Percentiles rank a stretch among this genome's conserved stretches.
Conservation (phyloP, 2,113 vertebrate genomes). For the Thomomys bottae region DNA sequence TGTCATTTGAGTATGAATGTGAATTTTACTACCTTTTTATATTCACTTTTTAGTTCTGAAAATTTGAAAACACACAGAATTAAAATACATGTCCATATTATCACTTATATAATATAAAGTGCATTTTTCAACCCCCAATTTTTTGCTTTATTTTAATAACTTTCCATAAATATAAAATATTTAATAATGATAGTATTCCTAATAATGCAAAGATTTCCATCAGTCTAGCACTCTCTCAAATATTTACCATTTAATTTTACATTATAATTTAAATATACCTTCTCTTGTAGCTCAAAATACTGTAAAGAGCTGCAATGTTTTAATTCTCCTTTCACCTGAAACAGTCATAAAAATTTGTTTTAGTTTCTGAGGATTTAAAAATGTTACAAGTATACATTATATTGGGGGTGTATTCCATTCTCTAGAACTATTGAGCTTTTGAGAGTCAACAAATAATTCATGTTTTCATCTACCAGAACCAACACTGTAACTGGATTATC, state of each 20-base stretch:
- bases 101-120: background rate
- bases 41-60: background rate
- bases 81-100: background rate
- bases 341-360: constrained; percentile 41
- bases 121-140: background rate
- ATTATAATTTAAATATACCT: background rate
- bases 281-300: constrained; percentile 34
- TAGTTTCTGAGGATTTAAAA: constrained; percentile 56
- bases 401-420: constrained; percentile 23
- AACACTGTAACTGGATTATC: constrained; percentile 35
- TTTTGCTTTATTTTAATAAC: background rate
- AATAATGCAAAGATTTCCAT: too few relatives aligned
- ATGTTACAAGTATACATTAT: background rate
- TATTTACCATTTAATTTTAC: background rate
- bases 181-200: background rate
- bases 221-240: background rate
- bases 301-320: background rate
- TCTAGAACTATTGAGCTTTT: constrained; percentile 27
- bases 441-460: constrained; percentile 61
- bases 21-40: background rate
- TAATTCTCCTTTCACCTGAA: constrained; percentile 14
- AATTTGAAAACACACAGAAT: background rate
- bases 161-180: background rate
- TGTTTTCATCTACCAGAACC: constrained; percentile 45
- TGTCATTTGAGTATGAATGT: background rate